phyloP scores from a whole-genome alignment of 2,888 invertebrate species.

The Sminthurides aquaticus region DNA sequence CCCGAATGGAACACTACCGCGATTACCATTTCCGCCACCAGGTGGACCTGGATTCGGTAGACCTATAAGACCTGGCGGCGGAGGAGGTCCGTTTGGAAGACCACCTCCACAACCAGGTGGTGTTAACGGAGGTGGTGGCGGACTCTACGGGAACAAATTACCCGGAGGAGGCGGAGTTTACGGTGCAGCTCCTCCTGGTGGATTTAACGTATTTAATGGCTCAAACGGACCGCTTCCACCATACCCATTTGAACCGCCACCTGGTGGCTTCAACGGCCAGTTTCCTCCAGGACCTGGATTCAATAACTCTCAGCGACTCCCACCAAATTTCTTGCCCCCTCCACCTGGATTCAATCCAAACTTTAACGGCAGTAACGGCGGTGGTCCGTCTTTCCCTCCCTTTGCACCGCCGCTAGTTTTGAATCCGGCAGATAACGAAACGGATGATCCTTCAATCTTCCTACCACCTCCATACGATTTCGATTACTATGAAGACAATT shows the following conservation, averaged over 20 bases:
- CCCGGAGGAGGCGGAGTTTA: slow-evolving; percentile 38
- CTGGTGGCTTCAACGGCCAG: slow-evolving; percentile 58
- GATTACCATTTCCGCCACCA: slow-evolving; percentile 31
- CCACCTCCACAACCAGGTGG: slow-evolving; percentile 2
- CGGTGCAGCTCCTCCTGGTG: slow-evolving; percentile 10
- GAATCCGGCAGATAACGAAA: slow-evolving; percentile 54
- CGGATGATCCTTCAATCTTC: slow-evolving; percentile 81
- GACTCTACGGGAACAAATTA: not conserved
- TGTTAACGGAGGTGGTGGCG: slow-evolving; percentile 5
- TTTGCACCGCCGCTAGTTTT: slow-evolving; percentile 46
- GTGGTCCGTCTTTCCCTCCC: slow-evolving; percentile 46
- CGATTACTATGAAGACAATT: slow-evolving; percentile 67
- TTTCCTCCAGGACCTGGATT: slow-evolving; percentile 49
- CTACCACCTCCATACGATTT: slow-evolving; percentile 87
- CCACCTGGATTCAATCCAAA: slow-evolving; percentile 36
- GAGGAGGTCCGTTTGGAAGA: slow-evolving; percentile 16
- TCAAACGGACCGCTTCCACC: slow-evolving; percentile 42
- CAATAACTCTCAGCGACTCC: not conserved
- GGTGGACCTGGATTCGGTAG: slow-evolving; percentile 17
- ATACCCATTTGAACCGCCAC: slow-evolving; percentile 53
- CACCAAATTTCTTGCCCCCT: slow-evolving; percentile 24
- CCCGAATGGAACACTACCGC: slow-evolving; percentile 42
- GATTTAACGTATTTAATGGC: slow-evolving; percentile 20
- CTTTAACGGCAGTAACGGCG: slow-evolving; percentile 41
- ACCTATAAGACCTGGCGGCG: not conserved